Conservation (phyloP, 2,113 vertebrate genomes). For the Melanostigma gelatinosum region DNA sequence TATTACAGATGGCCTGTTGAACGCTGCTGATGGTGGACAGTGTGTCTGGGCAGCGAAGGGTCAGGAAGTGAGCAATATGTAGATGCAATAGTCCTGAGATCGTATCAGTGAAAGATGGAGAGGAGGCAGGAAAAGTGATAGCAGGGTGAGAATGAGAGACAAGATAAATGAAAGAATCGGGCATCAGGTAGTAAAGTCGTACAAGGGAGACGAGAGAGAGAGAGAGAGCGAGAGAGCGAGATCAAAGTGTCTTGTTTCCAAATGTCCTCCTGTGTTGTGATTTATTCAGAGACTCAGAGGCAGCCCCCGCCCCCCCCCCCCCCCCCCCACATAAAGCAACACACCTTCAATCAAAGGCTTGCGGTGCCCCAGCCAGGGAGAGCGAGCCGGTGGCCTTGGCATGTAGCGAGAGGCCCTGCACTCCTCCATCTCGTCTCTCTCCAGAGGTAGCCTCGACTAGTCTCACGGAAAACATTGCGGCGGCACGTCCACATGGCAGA, state of each 20-base stretch:
- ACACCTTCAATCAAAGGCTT: constrained; percentile 47
- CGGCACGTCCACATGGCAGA: not conserved
- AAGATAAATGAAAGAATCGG: not conserved
- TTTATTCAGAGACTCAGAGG: constrained; percentile 53
- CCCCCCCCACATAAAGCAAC: constrained; percentile 25
- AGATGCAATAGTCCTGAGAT: not conserved
- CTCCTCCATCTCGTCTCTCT: constrained; percentile 42
- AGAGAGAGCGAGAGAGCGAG: not conserved
- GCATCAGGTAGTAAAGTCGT: not conserved
- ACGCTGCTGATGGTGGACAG: constrained; percentile 27
- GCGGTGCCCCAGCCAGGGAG: constrained; percentile 22
- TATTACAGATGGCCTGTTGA: constrained; percentile 42
- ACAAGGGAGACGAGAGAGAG: constrained; percentile 1
- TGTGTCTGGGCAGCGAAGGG: constrained; percentile 40
- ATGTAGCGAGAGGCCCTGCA: constrained; percentile 52
- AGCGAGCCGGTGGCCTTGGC: constrained; percentile 59
- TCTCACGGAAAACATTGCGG: constrained; percentile 38
- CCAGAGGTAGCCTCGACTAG: constrained; percentile 30
- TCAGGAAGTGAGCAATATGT: constrained; percentile 22
- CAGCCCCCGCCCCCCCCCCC: constrained; percentile 23
- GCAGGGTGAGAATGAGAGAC: not conserved
- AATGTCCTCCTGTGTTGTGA: constrained; percentile 37
- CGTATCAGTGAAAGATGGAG: not conserved
- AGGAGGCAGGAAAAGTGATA: not conserved
- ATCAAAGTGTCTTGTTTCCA: constrained; percentile 24